Conservation (phyloP, 2,888 invertebrate species). For the Cephus nigrinus region DNA sequence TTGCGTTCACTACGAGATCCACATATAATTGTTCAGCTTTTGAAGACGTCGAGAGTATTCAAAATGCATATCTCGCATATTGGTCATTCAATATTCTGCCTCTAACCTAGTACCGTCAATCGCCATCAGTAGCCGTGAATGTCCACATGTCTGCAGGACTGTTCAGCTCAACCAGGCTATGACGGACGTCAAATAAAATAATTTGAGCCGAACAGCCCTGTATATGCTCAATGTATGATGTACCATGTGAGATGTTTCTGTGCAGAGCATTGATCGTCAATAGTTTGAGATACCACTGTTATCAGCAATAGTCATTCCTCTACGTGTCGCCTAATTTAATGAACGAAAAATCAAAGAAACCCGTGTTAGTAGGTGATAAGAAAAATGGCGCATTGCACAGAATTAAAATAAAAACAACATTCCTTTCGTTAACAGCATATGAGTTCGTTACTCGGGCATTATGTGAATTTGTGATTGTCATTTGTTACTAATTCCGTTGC, state of each 20-base stretch:
- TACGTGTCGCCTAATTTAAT: background rate
- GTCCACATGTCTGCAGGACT: background rate
- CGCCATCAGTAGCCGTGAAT: background rate
- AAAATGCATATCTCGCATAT: background rate
- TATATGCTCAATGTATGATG: background rate
- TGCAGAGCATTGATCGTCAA: background rate
- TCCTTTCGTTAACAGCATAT: background rate
- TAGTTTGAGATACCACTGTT: background rate
- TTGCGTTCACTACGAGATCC: background rate
- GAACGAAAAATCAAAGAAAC: background rate
- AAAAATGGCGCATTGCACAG: background rate
- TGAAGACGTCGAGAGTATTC: background rate
- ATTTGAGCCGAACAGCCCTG: background rate
- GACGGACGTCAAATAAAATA: background rate
- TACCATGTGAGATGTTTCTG: background rate
- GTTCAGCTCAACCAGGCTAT: background rate
- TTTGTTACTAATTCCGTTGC: too few relatives aligned
- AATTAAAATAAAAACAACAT: background rate
- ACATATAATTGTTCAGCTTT: background rate
- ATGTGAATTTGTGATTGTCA: background rate
- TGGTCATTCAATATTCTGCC: background rate
- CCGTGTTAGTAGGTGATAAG: background rate
- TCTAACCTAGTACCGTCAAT: background rate
- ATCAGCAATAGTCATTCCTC: background rate
- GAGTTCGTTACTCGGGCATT: background rate